These are phyloP conservation scores for Paramormyrops kingsleyae DNA, from an alignment of 2,113 vertebrate genomes.

Conservation along the genomic window DNA sequence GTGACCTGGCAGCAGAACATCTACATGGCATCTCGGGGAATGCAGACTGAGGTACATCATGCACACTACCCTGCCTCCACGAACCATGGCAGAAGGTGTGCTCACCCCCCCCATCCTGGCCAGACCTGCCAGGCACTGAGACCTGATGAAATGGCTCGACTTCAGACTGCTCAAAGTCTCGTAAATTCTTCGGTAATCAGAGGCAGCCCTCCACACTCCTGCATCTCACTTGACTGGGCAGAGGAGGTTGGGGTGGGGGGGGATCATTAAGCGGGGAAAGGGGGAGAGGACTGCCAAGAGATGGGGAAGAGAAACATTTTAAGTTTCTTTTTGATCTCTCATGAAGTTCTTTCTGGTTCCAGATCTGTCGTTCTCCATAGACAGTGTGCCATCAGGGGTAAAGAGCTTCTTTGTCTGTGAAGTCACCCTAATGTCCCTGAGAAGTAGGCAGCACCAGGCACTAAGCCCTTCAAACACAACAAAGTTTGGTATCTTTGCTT, in stretches of 20 bases:
- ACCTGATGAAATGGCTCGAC: background rate
- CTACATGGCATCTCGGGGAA: background rate
- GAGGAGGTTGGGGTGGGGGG: background rate
- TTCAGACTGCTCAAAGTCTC: background rate
- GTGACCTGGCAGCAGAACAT: background rate
- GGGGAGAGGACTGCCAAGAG: background rate
- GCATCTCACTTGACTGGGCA: background rate
- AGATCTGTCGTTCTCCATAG: background rate
- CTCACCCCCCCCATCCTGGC: background rate
- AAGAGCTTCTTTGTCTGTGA: background rate
- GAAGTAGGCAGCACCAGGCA: background rate
- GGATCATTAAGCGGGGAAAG: background rate
- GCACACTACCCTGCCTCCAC: background rate
- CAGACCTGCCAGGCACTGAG: background rate
- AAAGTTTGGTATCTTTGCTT: background rate
- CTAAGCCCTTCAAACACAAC: background rate
- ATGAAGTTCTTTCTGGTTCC: background rate
- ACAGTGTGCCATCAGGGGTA: no score
- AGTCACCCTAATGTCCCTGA: background rate
- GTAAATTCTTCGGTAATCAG: conserved; percentile 20
- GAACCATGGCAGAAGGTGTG: background rate
- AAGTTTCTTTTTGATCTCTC: background rate
- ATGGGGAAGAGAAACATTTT: background rate
- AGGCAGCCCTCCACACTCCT: background rate
- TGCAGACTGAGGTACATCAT: background rate